Percentiles rank a stretch among this genome's conserved stretches.
Conservation (phyloP, 1,140 invertebrate genomes). For the Drosophila nikananu region DNA sequence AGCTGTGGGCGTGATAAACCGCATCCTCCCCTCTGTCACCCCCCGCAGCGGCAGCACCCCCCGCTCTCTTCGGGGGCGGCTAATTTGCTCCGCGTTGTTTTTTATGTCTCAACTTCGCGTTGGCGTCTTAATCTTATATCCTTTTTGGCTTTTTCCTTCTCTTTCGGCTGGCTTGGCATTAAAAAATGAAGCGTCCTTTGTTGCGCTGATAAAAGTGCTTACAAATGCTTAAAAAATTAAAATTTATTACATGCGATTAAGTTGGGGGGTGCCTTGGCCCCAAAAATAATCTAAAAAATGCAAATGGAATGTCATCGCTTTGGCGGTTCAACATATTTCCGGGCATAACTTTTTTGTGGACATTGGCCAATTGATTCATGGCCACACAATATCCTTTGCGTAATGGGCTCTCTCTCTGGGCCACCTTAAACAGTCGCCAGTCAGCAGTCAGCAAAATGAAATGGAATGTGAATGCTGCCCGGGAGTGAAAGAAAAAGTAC, state of each 20-base stretch:
- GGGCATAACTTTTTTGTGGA: conserved; percentile 64
- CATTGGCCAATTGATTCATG: conserved; percentile 81
- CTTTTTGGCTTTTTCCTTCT: conserved; percentile 55
- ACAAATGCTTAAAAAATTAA: conserved; percentile 84
- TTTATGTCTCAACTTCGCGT: conserved; percentile 68
- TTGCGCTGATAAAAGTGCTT: conserved; percentile 81
- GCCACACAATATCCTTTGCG: conserved; percentile 79
- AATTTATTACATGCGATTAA: conserved; percentile 83
- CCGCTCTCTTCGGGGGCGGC: conserved; percentile 37
- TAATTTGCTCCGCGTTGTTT: conserved; percentile 74
- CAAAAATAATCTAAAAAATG: conserved; percentile 37
- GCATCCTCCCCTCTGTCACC: conserved; percentile 31
- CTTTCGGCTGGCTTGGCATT: conserved; percentile 74
- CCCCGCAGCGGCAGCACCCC: background rate
- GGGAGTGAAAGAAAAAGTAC: conserved; percentile 56
- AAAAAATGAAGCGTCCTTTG: conserved; percentile 70
- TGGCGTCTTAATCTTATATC: conserved; percentile 81
- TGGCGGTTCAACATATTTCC: conserved; percentile 75
- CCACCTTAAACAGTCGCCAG: conserved; percentile 69
- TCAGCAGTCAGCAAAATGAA: conserved; percentile 76
- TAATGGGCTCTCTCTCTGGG: conserved; percentile 61
- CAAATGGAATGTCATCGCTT: conserved; percentile 75
- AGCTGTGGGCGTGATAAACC: conserved; percentile 80
- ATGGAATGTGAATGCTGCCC: conserved; percentile 46
- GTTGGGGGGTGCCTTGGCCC: conserved; percentile 24